Conservation (phyloP, 2,888 invertebrate species). For the Dichetophora obliterata region DNA sequence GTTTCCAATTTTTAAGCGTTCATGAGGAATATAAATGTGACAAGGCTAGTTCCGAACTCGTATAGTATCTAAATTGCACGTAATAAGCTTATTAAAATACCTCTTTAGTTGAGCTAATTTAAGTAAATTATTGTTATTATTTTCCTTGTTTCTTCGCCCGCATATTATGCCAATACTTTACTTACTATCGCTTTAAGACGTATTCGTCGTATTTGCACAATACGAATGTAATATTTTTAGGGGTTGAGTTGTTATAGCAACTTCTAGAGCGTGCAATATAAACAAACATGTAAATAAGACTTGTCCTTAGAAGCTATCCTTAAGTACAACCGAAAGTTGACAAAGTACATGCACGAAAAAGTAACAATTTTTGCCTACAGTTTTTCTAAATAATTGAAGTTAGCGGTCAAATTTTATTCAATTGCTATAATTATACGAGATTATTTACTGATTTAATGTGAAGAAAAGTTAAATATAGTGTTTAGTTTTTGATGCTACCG, state of each 20-base stretch:
- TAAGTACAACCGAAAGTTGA: neutral
- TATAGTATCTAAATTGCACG: too few relatives aligned
- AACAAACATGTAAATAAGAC: conserved; percentile 49
- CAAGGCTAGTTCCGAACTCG: too few relatives aligned
- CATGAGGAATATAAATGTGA: too few relatives aligned
- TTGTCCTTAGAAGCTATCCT: neutral
- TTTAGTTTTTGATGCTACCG: neutral
- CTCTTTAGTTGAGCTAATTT: too few relatives aligned
- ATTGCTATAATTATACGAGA: neutral
- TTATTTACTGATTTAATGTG: conserved; percentile 36
- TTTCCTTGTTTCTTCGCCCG: too few relatives aligned
- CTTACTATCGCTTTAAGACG: too few relatives aligned
- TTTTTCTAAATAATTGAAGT: conserved; percentile 49
- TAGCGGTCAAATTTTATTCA: conserved; percentile 46
- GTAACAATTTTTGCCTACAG: neutral
- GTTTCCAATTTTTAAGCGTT: too few relatives aligned
- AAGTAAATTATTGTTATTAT: too few relatives aligned
- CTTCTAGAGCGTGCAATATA: conserved; percentile 50
- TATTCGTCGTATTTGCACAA: neutral
- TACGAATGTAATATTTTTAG: neutral
- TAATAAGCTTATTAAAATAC: too few relatives aligned
- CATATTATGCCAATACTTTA: too few relatives aligned
- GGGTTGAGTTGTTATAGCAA: conserved; percentile 65
- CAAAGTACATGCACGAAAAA: neutral
- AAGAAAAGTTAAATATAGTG: neutral